Evolutionary conservation across 2,797 vertebrate genomes (phyloP).

Genomic region (Hypotaenidia okinawae): DNA sequence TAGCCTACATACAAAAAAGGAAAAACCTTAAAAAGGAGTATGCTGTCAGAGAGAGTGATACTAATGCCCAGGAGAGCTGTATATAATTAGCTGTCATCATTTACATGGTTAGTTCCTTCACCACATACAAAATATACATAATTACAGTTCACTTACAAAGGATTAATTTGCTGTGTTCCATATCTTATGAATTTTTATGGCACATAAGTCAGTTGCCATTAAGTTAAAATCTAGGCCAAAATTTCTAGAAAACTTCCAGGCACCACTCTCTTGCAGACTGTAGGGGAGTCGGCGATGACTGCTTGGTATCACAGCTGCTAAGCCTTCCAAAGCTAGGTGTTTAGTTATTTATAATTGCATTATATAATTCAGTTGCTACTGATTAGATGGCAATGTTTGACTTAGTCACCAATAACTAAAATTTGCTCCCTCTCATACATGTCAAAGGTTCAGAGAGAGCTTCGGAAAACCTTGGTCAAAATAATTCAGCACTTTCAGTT

Average conservation of each 20-base stretch:
- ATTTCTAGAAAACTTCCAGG: constrained; percentile 16
- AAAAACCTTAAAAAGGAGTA: constrained; percentile 52
- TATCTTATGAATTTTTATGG: constrained; percentile 44
- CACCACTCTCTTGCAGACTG: background rate
- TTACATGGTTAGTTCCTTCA: constrained; percentile 64
- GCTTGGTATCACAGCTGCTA: background rate
- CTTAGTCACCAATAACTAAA: background rate
- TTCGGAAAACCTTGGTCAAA: background rate
- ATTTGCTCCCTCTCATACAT: background rate
- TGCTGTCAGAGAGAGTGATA: constrained; percentile 55
- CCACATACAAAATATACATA: constrained; percentile 61
- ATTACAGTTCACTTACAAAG: constrained; percentile 60
- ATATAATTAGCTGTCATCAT: constrained; percentile 72
- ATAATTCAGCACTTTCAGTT: background rate
- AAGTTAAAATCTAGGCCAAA: constrained; percentile 24
- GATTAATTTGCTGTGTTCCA: constrained; percentile 19
- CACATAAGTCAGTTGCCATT: background rate
- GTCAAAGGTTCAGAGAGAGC: background rate
- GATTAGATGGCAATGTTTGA: background rate
- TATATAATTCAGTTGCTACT: background rate
- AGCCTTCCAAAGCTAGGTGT: background rate
- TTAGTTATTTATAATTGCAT: background rate
- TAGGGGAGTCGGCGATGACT: background rate
- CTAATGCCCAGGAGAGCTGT: constrained; percentile 62
- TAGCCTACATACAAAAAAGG: constrained; percentile 1